phyloP scores from a whole-genome alignment of 2,888 invertebrate genomes.

The Hedychridium roseum region DNA sequence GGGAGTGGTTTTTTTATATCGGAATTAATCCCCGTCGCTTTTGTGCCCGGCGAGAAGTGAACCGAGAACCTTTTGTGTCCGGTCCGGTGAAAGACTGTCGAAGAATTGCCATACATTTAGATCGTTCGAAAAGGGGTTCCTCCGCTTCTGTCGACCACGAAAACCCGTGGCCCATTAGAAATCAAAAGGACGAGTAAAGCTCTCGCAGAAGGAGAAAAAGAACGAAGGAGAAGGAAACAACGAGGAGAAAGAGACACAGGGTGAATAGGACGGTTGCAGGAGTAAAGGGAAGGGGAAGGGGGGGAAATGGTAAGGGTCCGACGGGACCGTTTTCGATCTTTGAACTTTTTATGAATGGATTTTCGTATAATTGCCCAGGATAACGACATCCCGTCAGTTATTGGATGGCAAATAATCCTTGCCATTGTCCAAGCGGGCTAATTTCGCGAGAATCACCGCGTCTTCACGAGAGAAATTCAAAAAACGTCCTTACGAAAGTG shows the following conservation, averaged over 20 bases:
- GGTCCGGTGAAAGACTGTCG: conserved; percentile 24
- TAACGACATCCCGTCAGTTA: conserved; percentile 18
- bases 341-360: conserved; percentile 12
- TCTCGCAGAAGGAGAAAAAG: not conserved
- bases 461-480: not conserved
- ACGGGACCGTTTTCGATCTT: conserved; percentile 9
- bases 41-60: conserved; percentile 19
- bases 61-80: conserved; percentile 15
- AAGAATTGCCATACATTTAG: conserved; percentile 35
- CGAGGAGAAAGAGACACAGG: no score
- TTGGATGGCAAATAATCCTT: not conserved
- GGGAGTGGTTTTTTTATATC: conserved; percentile 5
- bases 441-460: no score
- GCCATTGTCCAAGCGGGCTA: no score
- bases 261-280: no score
- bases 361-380: conserved; percentile 22
- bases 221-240: conserved; percentile 1
- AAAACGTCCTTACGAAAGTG: not conserved
- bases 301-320: conserved; percentile 9
- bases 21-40: conserved; percentile 29
- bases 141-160: conserved; percentile 17
- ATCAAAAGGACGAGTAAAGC: conserved; percentile 21
- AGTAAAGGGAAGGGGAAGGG: conserved; percentile 19
- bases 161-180: conserved; percentile 16
- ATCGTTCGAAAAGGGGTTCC: conserved; percentile 24